A percentile compares a stretch with the other conserved stretches of the same genome.
Conservation (phyloP, 2,888 invertebrate species). For the Amphimallon solstitiale region DNA sequence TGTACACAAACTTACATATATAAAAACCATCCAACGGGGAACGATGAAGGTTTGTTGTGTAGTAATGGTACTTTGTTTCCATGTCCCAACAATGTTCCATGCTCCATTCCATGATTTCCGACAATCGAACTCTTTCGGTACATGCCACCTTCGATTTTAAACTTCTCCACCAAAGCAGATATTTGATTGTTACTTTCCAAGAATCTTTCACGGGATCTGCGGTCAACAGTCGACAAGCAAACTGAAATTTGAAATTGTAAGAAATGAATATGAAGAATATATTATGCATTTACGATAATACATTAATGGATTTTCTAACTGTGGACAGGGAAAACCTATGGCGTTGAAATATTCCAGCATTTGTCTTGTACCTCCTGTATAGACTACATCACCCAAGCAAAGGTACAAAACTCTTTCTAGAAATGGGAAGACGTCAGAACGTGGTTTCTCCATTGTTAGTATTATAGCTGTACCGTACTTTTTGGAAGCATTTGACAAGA, state of each 20-base stretch:
- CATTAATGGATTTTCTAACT: slow-evolving; percentile 97
- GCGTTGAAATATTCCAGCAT: slow-evolving; percentile 95
- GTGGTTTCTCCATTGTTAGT: slow-evolving; percentile 91
- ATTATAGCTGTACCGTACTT: slow-evolving; percentile 91
- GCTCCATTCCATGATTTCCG: slow-evolving; percentile 64
- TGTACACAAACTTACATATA: slow-evolving; percentile 67
- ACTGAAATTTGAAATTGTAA: slow-evolving; percentile 64
- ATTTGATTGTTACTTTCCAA: slow-evolving; percentile 94
- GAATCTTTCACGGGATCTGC: slow-evolving; percentile 88
- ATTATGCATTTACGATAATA: slow-evolving; percentile 82
- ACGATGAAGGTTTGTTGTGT: slow-evolving; percentile 77
- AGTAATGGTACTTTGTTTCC: slow-evolving; percentile 77
- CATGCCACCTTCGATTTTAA: slow-evolving; percentile 84
- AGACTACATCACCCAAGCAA: slow-evolving; percentile 91
- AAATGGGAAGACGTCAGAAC: slow-evolving; percentile 95
- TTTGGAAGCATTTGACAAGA: slow-evolving; percentile 88
- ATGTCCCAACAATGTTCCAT: slow-evolving; percentile 65
- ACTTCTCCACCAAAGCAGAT: slow-evolving; percentile 89
- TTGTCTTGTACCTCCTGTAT: slow-evolving; percentile 89
- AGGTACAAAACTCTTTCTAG: slow-evolving; percentile 91
- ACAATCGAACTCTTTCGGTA: slow-evolving; percentile 73
- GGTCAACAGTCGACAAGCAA: slow-evolving; percentile 80
- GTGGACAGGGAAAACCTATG: slow-evolving; percentile 96
- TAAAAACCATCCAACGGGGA: slow-evolving; percentile 75
- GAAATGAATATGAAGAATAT: not conserved